Evolutionary conservation across 2,888 invertebrate genomes (phyloP).

Genomic region (Eucera pruinosa): DNA sequence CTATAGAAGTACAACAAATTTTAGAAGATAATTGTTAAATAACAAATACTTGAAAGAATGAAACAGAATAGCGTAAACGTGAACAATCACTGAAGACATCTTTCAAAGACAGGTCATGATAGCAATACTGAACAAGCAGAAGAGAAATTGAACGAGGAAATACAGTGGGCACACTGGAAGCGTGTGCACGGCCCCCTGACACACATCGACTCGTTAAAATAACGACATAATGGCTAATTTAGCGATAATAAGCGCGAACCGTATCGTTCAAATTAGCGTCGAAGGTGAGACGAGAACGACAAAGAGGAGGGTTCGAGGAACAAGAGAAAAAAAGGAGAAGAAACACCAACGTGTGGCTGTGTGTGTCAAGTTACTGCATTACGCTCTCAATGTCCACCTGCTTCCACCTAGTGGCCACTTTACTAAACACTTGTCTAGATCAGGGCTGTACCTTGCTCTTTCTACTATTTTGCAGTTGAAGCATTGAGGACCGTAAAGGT

Average conservation of each 20-base stretch:
- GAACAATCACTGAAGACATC: neutral
- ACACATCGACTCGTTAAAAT: conserved; percentile 84
- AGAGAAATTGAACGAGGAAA: conserved; percentile 60
- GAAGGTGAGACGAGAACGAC: conserved; percentile 82
- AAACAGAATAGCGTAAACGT: neutral
- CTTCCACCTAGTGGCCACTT: conserved; percentile 51
- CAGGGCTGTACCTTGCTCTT: conserved; percentile 4
- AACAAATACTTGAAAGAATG: neutral
- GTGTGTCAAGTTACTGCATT: conserved; percentile 22
- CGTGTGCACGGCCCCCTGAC: conserved; percentile 81
- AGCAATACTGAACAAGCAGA: conserved; percentile 27
- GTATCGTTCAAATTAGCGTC: conserved; percentile 83
- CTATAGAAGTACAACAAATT: too few relatives aligned
- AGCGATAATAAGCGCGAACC: conserved; percentile 83
- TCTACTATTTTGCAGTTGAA: neutral
- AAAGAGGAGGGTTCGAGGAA: conserved; percentile 47
- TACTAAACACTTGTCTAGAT: conserved; percentile 9
- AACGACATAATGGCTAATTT: conserved; percentile 84
- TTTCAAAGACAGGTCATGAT: conserved; percentile 22
- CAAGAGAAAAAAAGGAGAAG: conserved; percentile 38
- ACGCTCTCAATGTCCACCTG: conserved; percentile 29
- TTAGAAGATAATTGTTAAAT: neutral
- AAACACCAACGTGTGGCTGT: neutral
- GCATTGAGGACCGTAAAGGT: too few relatives aligned
- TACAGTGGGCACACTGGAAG: conserved; percentile 55